phyloP scores from a whole-genome alignment of 1,140 invertebrate genomes.

The Sitodiplosis mosellana region DNA sequence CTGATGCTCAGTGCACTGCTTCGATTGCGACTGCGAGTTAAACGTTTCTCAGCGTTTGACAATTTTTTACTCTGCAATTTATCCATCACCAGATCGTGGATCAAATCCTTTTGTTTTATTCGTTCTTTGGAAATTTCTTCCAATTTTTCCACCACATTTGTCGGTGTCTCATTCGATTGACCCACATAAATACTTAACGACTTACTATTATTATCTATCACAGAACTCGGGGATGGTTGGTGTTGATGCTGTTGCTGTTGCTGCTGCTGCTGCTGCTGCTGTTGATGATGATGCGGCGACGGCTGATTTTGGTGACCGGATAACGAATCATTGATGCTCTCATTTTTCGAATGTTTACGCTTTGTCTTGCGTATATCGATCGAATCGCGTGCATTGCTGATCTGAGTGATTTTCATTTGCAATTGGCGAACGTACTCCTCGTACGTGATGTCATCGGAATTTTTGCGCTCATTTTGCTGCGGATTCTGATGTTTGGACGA shows the following conservation, averaged over 20 bases:
- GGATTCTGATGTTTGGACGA: slow-evolving; percentile 8
- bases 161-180: not conserved
- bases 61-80: slow-evolving; percentile 50
- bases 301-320: slow-evolving; percentile 19
- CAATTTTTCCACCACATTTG: slow-evolving; percentile 22
- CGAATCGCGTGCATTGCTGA: slow-evolving; percentile 48
- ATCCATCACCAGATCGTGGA: slow-evolving; percentile 60
- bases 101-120: slow-evolving; percentile 46
- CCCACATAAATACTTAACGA: not conserved
- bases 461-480: slow-evolving; percentile 6
- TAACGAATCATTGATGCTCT: slow-evolving; percentile 21
- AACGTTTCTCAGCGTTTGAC: slow-evolving; percentile 36
- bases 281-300: slow-evolving; percentile 14
- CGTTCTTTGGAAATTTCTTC: slow-evolving; percentile 46
- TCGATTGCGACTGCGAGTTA: slow-evolving; percentile 23
- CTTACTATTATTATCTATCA: slow-evolving; percentile 15
- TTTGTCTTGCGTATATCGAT: slow-evolving; percentile 47
- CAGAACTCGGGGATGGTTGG: slow-evolving; percentile 10
- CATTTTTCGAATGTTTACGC: slow-evolving; percentile 32
- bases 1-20: not conserved
- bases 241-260: slow-evolving; percentile 9
- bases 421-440: slow-evolving; percentile 45
- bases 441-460: slow-evolving; percentile 25
- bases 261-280: slow-evolving; percentile 11
- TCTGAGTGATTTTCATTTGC: slow-evolving; percentile 49